A percentile compares a stretch with the other conserved stretches of the same genome.
Conservation (phyloP, 1,140 invertebrate species). For the Aphelinus atriplicis region DNA sequence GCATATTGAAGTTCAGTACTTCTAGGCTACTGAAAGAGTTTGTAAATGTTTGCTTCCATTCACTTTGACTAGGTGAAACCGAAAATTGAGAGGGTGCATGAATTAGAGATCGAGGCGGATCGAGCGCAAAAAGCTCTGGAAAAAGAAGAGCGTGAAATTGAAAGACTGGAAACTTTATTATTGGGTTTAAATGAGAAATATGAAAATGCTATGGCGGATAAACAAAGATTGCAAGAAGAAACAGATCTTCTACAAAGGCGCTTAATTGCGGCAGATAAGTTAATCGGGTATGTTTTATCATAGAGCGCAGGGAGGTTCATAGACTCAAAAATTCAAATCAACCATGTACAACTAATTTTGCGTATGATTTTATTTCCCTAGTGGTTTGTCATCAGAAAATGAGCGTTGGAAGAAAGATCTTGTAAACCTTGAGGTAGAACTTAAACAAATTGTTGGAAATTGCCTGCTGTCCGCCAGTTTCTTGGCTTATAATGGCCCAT, state of each 20-base stretch:
- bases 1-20: background rate
- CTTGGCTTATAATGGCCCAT: slow-evolving; percentile 86
- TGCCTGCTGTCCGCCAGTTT: slow-evolving; percentile 86
- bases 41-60: background rate
- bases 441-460: slow-evolving; percentile 80
- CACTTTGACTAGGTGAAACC: slow-evolving; percentile 72
- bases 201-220: slow-evolving; percentile 77
- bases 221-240: slow-evolving; percentile 82
- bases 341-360: background rate
- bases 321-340: no score
- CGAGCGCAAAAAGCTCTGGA: slow-evolving; percentile 75
- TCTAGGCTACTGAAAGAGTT: background rate
- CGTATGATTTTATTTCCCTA: slow-evolving; percentile 40
- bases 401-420: slow-evolving; percentile 81
- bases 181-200: slow-evolving; percentile 78
- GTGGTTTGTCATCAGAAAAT: slow-evolving; percentile 83
- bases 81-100: slow-evolving; percentile 84
- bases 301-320: no score
- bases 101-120: slow-evolving; percentile 75
- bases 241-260: slow-evolving; percentile 84
- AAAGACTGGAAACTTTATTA: slow-evolving; percentile 76
- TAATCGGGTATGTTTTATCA: slow-evolving; percentile 67
- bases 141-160: slow-evolving; percentile 80
- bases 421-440: slow-evolving; percentile 73
- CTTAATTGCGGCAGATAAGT: slow-evolving; percentile 83